phyloP scores from a whole-genome alignment of 2,113 vertebrate species.

The Cyprinodon variegatus region DNA sequence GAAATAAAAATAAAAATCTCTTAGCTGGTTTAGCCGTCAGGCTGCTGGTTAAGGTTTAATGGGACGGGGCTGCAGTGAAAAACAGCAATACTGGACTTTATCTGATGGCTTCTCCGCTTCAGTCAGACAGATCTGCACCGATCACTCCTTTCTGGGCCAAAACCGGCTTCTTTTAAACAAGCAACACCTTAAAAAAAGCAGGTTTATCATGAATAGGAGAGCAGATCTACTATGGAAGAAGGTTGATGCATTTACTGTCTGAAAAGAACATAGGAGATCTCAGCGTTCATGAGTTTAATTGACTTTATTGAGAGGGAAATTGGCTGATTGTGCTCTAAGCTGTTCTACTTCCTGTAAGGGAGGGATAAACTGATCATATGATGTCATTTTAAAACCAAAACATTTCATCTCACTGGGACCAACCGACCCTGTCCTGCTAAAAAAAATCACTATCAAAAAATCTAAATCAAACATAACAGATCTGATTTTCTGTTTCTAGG shows the following conservation, averaged over 20 bases:
- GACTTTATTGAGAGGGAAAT: neutral
- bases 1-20: neutral
- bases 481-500: too few relatives aligned
- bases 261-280: neutral
- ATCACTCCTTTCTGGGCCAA: neutral
- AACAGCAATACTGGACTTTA: neutral
- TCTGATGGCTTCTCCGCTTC: neutral
- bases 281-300: neutral
- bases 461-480: neutral
- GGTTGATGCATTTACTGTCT: neutral
- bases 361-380: too few relatives aligned
- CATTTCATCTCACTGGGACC: neutral
- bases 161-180: too few relatives aligned
- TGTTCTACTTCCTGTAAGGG: neutral
- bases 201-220: neutral
- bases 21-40: too few relatives aligned
- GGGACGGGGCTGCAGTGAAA: neutral
- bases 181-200: too few relatives aligned
- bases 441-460: too few relatives aligned
- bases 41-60: neutral
- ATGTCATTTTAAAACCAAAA: neutral
- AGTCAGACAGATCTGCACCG: neutral
- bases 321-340: neutral
- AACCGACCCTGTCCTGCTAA: neutral
- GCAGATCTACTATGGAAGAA: neutral